phyloP scores from a whole-genome alignment of 2,888 invertebrate genomes.

The Pyrocoelia pectoralis region DNA sequence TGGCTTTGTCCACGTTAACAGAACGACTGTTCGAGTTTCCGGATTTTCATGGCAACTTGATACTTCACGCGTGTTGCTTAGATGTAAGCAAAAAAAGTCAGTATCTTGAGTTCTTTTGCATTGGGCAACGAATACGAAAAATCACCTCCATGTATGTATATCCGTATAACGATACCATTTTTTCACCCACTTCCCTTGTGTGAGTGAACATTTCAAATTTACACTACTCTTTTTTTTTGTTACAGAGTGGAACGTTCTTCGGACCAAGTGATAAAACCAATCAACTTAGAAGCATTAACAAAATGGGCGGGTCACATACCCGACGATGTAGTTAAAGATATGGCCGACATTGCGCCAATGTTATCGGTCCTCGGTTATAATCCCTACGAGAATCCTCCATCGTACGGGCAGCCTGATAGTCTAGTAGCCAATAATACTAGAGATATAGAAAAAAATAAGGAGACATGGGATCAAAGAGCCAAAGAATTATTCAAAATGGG shows the following conservation, averaged over 20 bases:
- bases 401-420: slow-evolving; percentile 87
- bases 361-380: slow-evolving; percentile 92
- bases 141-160: too few species aligned
- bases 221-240: slow-evolving; percentile 47
- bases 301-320: slow-evolving; percentile 93
- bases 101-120: too few species aligned
- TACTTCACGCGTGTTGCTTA: too few species aligned
- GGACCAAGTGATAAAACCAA: slow-evolving; percentile 98
- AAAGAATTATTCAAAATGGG: slow-evolving; percentile 56
- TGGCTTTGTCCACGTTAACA: too few species aligned
- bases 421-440: slow-evolving; percentile 74
- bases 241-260: slow-evolving; percentile 94
- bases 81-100: too few species aligned
- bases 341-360: slow-evolving; percentile 96
- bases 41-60: too few species aligned
- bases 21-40: too few species aligned
- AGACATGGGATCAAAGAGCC: slow-evolving; percentile 58
- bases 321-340: slow-evolving; percentile 89
- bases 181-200: too few species aligned
- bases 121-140: too few species aligned
- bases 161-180: too few species aligned
- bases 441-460: slow-evolving; percentile 45
- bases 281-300: slow-evolving; percentile 93
- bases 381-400: slow-evolving; percentile 95
- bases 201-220: too few species aligned